Base-by-base conservation (phyloP, 2,888 invertebrate species). In the Notodonta dromedarius region DNA sequence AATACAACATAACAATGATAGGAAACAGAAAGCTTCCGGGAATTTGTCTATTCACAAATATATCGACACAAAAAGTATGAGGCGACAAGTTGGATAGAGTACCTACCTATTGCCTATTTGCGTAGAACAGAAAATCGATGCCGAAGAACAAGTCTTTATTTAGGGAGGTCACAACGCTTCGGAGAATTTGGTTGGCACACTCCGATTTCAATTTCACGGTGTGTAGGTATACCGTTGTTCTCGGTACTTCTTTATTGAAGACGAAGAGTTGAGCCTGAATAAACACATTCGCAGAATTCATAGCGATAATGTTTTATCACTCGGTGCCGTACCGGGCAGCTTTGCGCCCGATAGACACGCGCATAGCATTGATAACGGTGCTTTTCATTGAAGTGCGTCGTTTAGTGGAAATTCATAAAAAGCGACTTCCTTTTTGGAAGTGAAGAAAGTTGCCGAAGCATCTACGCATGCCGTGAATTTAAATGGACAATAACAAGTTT, bases 161-260 rank as follows among this genome's bases (percentile, higher is more conserved):
- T 72, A 69, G 73, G 8, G 78, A 80, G 86, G 83, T 83, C 84
- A 78, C 63, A 68, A 53, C 63, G 67, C 72, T 88, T 87, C 86
- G 72, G 69, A 70, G 87, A 85, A 86, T 69, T 71, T 64, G 56
- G 62, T 60, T 69, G 75, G 70, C 80, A 79, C 77, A 84, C 81
- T 80, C 79, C 77, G 80, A 87, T 86, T 87, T 85, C 84, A 80
- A 81, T 85, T 87, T 83, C 81, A 79, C 81, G 75, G 72, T 62
- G 72, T 62, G 35, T 35, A 35, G 2, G 70, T 73, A 80, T 81
- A 84, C 85, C 83, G 87, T 86, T 85, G 79, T 87, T 86, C 87
- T 79, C 64, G 71, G 86, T 87, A 86, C 77, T 79, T 80, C 81
- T 83, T 82, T 79, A 79, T 83, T 84, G 80, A 80, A 81, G 70